A percentile compares a stretch with the other conserved stretches of the same genome.
Conservation (phyloP, 2,113 vertebrate genomes). For the Lontra canadensis region DNA sequence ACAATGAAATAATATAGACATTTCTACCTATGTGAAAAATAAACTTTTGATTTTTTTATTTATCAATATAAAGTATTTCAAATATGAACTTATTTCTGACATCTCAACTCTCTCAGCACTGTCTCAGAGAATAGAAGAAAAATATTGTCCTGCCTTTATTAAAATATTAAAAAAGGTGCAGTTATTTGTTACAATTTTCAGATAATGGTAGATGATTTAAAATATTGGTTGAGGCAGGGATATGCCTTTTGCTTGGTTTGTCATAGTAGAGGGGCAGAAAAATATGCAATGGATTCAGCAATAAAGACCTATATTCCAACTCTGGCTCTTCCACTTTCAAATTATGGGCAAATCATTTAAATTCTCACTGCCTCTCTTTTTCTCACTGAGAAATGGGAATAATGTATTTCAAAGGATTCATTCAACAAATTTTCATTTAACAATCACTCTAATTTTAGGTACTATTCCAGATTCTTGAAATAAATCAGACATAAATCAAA, state of each 20-base stretch:
- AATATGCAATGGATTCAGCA: background rate
- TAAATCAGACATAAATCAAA: background rate
- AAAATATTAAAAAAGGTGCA: background rate
- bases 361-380: background rate
- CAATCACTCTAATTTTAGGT: background rate
- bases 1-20: background rate
- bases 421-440: background rate
- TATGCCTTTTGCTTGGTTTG: background rate
- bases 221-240: background rate
- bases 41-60: background rate
- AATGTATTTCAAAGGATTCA: background rate
- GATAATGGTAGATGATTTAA: background rate
- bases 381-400: background rate
- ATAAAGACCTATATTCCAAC: background rate
- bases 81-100: background rate
- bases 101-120: background rate
- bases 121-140: background rate
- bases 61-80: background rate
- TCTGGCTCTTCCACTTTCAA: background rate
- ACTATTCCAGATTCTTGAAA: background rate
- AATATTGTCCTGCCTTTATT: background rate
- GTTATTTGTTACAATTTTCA: background rate
- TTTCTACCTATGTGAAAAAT: background rate
- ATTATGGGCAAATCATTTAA: background rate
- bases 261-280: background rate